Evolutionary conservation across 2,113 vertebrate genomes (phyloP).

Genomic region (Stictonetta naevosa): DNA sequence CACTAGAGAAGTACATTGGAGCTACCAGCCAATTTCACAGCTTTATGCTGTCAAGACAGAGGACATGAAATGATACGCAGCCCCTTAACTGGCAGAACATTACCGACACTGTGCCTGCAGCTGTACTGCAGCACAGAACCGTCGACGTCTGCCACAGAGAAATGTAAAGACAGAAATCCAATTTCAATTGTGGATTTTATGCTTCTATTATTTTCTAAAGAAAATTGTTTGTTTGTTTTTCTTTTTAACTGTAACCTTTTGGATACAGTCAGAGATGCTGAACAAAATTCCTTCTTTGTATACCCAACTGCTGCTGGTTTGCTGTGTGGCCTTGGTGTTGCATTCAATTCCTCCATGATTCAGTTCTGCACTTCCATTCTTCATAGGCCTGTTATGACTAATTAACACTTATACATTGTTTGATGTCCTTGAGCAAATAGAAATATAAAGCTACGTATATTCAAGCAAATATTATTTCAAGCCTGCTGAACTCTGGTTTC

Average conservation of each 20-base stretch:
- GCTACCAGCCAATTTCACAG: background rate
- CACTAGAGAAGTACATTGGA: rapidly evolving
- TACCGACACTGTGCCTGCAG: background rate
- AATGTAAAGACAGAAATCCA: background rate
- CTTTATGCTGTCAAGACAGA: background rate
- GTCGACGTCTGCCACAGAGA: background rate
- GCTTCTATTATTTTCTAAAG: slow-evolving; percentile 7
- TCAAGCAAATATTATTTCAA: background rate
- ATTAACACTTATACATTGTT: background rate
- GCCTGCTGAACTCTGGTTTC: background rate
- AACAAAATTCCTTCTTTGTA: background rate
- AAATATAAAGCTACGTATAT: background rate
- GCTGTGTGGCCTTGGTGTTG: background rate
- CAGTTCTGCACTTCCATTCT: background rate
- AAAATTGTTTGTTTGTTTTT: background rate
- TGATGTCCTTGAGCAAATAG: background rate
- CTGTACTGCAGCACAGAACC: background rate
- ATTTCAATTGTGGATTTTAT: background rate
- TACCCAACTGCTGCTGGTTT: background rate
- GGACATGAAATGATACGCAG: background rate
- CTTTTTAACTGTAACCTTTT: background rate
- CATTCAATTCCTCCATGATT: background rate
- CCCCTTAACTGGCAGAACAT: background rate
- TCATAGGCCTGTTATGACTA: background rate
- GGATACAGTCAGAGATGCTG: background rate